Evolutionary conservation across 2,113 vertebrate genomes (phyloP), one percentile per base, ranked within the genome.

Genomic region (Myotis yumanensis): DNA sequence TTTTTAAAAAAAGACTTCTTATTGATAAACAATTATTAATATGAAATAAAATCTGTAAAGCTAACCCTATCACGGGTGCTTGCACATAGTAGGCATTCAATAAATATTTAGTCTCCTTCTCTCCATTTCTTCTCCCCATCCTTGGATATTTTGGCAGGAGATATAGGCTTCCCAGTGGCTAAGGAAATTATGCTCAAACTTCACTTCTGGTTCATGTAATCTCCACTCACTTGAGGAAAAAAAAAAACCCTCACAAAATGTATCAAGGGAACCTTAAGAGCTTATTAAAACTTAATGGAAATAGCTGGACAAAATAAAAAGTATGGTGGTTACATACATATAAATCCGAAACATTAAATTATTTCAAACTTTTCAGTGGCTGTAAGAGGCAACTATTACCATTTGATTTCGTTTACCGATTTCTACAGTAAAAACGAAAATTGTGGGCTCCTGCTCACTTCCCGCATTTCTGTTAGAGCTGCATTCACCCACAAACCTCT

Each of bases 381-480:
- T 51, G 40, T 85, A 88, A 84, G 86, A 92, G 59, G 40, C 90
- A 94, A 86, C 76, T 51, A 90, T 82, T 84, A 90, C 71, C 51
- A 81, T 94, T 96, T 96, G 54, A 96, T 97, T 95, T 95, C 95
- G 89, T 96, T 95, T 73, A 87, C 89, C 35, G 10, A 76, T 81
- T 96, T 95, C 66, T 75, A 94, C 72, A 96, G 88, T 96, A 91
- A 97, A 97, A 98, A 97, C 96, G 97, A 98, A 98, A 97, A 96
- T 75, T 97, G 95, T 95, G 89, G 89, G 94, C 59, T 91, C 10
- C 62, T 75, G 85, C 69, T 97, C 84, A 85, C 69, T 84, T 86
- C 72, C 95, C 43, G 46, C 46, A 14, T 94, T 94, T 92, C 75
- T 96, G 76, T 64, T 88, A 83, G 57, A 71, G 66, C 94, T 87